A percentile compares a stretch with the other conserved stretches of the same genome.
These are phyloP conservation scores for Artemisiospiza belli DNA, from an alignment of 2,113 vertebrate genomes.

Conservation along the genomic window DNA sequence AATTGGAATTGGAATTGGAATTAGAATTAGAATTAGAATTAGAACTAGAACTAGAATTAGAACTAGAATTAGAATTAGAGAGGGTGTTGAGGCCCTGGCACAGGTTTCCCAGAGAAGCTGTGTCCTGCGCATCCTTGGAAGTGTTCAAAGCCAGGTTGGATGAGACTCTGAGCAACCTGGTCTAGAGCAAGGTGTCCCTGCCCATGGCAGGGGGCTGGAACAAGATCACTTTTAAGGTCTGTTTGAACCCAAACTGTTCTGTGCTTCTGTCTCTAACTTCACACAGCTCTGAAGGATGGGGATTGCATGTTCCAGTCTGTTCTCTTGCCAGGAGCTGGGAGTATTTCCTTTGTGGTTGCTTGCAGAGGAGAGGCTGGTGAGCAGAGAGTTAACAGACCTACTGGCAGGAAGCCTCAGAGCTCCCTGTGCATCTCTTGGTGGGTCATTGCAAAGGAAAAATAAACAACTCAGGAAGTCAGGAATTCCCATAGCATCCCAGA, in stretches of 20 bases:
- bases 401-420: not conserved
- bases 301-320: not conserved
- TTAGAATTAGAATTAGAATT: not conserved
- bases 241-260: not conserved
- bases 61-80: not conserved
- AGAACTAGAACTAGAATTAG: not conserved
- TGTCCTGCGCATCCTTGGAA: not conserved
- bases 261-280: not conserved
- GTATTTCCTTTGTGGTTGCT: not conserved
- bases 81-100: not conserved
- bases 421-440: slow-evolving; percentile 17
- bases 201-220: not conserved
- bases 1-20: not conserved
- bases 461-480: slow-evolving; percentile 36
- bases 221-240: not conserved
- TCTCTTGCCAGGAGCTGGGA: not conserved
- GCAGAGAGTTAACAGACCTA: not conserved
- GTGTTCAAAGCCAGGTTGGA: not conserved
- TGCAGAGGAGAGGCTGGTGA: not conserved
- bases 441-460: slow-evolving; percentile 40
- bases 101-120: not conserved
- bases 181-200: not conserved
- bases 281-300: not conserved
- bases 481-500: slow-evolving; percentile 40
- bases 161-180: not conserved